Evolutionary conservation across 1,140 invertebrate species (phyloP).

Genomic region (Colletes latitarsis): DNA sequence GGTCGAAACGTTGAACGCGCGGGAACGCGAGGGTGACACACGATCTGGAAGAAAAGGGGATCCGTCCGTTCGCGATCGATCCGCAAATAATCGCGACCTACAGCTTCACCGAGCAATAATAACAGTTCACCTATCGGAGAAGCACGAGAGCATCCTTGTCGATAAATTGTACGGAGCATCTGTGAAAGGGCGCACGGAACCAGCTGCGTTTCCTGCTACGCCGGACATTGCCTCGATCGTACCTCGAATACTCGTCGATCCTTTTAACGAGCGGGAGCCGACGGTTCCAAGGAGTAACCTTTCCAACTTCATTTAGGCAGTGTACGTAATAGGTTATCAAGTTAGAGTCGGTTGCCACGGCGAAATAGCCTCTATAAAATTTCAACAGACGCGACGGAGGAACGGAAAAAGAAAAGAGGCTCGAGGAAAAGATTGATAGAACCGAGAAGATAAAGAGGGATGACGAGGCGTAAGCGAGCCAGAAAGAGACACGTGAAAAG

Average conservation of each 20-base stretch:
- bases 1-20: not conserved
- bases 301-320: not conserved
- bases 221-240: no score
- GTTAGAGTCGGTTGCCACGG: no score
- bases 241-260: not conserved
- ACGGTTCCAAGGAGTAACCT: no score
- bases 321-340: no score
- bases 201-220: not conserved
- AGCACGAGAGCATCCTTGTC: not conserved
- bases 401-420: not conserved
- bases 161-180: constrained; percentile 1
- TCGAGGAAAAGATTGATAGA: not conserved
- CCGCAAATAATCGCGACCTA: constrained; percentile 41
- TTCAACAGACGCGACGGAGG: no score
- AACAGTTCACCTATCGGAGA: not conserved
- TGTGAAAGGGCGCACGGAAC: not conserved
- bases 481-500: constrained; percentile 14
- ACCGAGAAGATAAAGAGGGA: not conserved
- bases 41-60: constrained; percentile 19
- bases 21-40: not conserved
- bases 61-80: constrained; percentile 31
- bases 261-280: no score
- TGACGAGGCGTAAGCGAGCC: not conserved
- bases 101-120: constrained; percentile 30
- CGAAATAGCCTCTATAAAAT: no score